Evolutionary conservation across 2,888 invertebrate species (phyloP), one percentile per base, ranked within the genome.

Genomic region (Troilus luridus): DNA sequence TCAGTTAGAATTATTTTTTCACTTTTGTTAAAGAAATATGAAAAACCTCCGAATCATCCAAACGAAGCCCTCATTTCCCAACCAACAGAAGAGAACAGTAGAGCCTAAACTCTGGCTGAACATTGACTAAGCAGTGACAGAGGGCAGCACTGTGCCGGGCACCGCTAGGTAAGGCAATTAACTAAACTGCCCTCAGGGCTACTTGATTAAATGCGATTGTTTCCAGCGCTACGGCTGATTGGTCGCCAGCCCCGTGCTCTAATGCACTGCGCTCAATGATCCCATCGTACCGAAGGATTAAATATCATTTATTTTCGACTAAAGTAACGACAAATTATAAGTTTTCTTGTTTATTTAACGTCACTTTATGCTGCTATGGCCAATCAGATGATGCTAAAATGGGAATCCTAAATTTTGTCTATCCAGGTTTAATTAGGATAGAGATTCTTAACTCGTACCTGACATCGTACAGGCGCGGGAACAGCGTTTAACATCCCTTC

Each of bases 141-240:
- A 17, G 77, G 77, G 21, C 77, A 54, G 81, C 2, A 41, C 41
- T 11, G 81, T 54, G 54, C 19, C 6, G 41, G 54, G 81, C 81
- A 56, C 41, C 19, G 81, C 9, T 56, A 81, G 81, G 11, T 54
- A 81, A 81, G 81, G 81, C 81, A 54, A 81, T 81, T 81, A 81
- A 81, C 81, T 56, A 56, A 81, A 81, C 81, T 56, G 54, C 81
- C 81, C 54, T 21, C 21, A 81, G 81, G 81, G 81, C 41, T 54
- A 81, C 81, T 41, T 81, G 81, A 81, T 81, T 81, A 81, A 81
- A 81, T 67, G 81, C 54, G 81, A 81, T 81, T 81, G 81, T 81
- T 67, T 81, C 81, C 81, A 54, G 81, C 54, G 54, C 14, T 56
- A 81, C 54, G 81, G 54, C 81, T 81, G 54, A 81, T 81, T 81